Evolutionary conservation across 2,797 vertebrate genomes (phyloP).

Genomic region (Ptychobarbus kaznakovi): DNA sequence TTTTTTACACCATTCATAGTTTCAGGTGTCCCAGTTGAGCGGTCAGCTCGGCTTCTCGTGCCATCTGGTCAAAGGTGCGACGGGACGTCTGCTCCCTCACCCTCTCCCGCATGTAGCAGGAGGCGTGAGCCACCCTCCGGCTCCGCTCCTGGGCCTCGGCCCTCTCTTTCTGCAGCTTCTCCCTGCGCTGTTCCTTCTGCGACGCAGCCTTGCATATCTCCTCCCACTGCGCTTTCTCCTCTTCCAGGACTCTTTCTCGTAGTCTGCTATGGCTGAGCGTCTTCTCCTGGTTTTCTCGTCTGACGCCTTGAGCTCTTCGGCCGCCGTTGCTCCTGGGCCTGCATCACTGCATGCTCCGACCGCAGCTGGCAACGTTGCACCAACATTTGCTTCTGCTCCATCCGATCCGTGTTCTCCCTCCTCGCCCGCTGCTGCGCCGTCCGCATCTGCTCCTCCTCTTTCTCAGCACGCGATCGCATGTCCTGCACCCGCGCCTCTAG

Average conservation of each 20-base stretch:
- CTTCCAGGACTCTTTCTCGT: constrained; percentile 70
- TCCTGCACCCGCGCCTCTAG: constrained; percentile 63
- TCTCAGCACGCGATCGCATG: constrained; percentile 64
- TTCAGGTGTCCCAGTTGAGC: constrained; percentile 67
- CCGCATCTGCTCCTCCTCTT: constrained; percentile 71
- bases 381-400: constrained; percentile 68
- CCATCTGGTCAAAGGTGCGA: constrained; percentile 74
- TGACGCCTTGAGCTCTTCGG: constrained; percentile 58
- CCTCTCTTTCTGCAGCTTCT: constrained; percentile 69
- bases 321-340: constrained; percentile 48
- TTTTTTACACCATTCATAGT: constrained; percentile 56
- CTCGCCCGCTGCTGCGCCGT: constrained; percentile 64
- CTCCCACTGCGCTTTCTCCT: constrained; percentile 71
- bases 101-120: constrained; percentile 76
- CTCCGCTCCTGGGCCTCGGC: constrained; percentile 74
- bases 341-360: constrained; percentile 65
- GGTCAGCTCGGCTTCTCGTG: constrained; percentile 72
- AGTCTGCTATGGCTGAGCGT: constrained; percentile 71
- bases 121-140: constrained; percentile 71
- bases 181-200: constrained; percentile 74
- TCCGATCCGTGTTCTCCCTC: constrained; percentile 64
- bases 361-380: constrained; percentile 70
- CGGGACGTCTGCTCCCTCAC: constrained; percentile 68
- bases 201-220: constrained; percentile 66
- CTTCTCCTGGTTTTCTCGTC: constrained; percentile 64